Conservation (phyloP, 2,888 invertebrate species). For the Drosophila cyrtoloma region DNA sequence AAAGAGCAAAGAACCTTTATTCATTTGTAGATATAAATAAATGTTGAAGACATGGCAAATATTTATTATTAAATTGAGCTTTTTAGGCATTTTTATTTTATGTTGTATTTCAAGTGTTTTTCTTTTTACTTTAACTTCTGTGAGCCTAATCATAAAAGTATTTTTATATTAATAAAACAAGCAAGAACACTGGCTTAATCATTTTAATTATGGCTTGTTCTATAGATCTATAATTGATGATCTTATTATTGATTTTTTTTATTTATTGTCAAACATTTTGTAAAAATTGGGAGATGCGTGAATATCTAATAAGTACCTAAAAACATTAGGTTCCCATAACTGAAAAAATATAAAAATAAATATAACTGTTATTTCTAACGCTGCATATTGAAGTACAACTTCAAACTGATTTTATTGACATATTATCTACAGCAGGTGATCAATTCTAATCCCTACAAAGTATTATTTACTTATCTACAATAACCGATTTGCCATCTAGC, state of each 20-base stretch:
- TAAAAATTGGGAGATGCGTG: no score
- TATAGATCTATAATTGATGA: no score
- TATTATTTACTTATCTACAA: neutral
- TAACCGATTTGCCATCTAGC: accelerated
- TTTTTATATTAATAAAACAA: neutral
- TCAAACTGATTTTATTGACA: neutral
- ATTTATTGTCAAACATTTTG: no score
- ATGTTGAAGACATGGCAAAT: neutral
- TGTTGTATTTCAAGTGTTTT: no score
- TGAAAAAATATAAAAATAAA: no score
- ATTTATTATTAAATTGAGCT: neutral
- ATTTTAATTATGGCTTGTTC: no score
- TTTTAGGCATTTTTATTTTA: neutral
- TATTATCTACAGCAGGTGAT: neutral
- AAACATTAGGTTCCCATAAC: no score
- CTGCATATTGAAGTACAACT: no score
- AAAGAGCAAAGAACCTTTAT: neutral
- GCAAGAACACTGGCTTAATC: no score
- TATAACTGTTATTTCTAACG: no score
- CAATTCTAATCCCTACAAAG: neutral
- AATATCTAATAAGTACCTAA: no score
- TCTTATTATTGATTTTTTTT: no score
- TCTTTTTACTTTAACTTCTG: neutral
- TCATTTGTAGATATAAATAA: slow-evolving; percentile 5
- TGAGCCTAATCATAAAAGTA: neutral